phyloP scores from a whole-genome alignment of 2,113 vertebrate species.

The Oenanthe melanoleuca region DNA sequence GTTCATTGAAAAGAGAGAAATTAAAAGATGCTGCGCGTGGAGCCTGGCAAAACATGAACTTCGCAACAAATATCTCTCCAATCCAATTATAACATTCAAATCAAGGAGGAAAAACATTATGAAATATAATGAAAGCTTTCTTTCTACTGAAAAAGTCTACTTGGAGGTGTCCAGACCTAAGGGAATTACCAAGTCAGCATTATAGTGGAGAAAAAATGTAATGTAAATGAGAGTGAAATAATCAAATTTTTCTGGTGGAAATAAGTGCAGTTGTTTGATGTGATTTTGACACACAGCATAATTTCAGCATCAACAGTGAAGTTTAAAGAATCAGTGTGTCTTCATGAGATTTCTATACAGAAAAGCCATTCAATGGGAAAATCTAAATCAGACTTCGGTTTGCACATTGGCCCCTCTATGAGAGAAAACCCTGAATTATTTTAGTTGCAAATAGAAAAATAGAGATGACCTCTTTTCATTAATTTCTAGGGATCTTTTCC shows the following conservation, averaged over 20 bases:
- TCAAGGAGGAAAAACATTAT: constrained; percentile 50
- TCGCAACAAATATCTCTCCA: constrained; percentile 62
- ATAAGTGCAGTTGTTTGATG: constrained; percentile 72
- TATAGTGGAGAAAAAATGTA: constrained; percentile 8
- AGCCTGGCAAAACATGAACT: constrained; percentile 26
- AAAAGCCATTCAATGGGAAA: constrained; percentile 29
- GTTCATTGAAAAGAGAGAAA: constrained; percentile 64
- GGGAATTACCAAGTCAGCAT: constrained; percentile 73
- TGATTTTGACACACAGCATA: constrained; percentile 68
- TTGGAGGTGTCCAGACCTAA: constrained; percentile 58
- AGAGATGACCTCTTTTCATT: background rate
- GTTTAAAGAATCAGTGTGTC: constrained; percentile 31
- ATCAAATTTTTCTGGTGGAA: constrained; percentile 74
- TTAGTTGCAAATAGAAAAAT: constrained; percentile 1
- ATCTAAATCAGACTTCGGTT: background rate
- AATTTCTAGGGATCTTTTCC: constrained; percentile 30
- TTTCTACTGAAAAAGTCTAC: constrained; percentile 27
- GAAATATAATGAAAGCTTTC: constrained; percentile 68
- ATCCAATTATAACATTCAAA: constrained; percentile 77
- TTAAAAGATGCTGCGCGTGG: constrained; percentile 58
- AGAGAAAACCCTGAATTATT: background rate
- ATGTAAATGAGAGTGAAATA: constrained; percentile 74
- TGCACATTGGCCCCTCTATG: background rate
- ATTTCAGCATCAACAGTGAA: constrained; percentile 62
- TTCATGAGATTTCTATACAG: constrained; percentile 24